Evolutionary conservation across 2,888 invertebrate genomes (phyloP), one percentile per base, ranked within the genome.

Genomic region (Andrena bicolor): DNA sequence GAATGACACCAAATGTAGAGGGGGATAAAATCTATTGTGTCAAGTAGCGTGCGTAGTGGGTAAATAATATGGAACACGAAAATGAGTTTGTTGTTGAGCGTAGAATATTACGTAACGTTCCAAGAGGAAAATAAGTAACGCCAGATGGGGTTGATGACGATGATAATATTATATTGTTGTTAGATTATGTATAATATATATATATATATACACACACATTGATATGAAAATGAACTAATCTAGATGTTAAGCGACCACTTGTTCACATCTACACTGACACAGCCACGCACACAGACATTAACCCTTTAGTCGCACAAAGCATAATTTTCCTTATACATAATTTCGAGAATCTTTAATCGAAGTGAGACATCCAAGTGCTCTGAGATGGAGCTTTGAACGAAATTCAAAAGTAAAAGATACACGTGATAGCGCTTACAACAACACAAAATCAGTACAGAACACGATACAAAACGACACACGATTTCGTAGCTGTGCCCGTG

Each of bases 81-180:
- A 89, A 89, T 87, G 89, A 90, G 88, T 92, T 92, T 93, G 90
- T 93, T 93, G 93, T 93, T 93, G 90, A 93, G 90, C 89, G 90
- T 86, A 85, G 83, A 74, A 90, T 91, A 91, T 92, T 90, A 91
- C 89, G 89, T 91, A 91, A 88, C 88, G 89, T 89, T 91, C 76
- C 86, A 89, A 80, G 81, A 68, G 72, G 82, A 76, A 81, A 82
- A 86, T 75, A 87, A 82, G 65, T 78, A 83, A 88, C 73, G 81
- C 84, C 86, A 83, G 84, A 85, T 86, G 83, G 16, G 83, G 89
- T 88, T 88, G 90, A 91, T 85, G 89, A 93, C 92, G 89, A 92
- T 92, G 91, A 93, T 93, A 92, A 92, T 92, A 93, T 90, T 91
- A 92, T 91, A 93, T 93, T 93, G 93, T 93, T 93, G 93, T 93